Conservation (phyloP, 2,888 invertebrate genomes). For the Parnassius apollo region DNA sequence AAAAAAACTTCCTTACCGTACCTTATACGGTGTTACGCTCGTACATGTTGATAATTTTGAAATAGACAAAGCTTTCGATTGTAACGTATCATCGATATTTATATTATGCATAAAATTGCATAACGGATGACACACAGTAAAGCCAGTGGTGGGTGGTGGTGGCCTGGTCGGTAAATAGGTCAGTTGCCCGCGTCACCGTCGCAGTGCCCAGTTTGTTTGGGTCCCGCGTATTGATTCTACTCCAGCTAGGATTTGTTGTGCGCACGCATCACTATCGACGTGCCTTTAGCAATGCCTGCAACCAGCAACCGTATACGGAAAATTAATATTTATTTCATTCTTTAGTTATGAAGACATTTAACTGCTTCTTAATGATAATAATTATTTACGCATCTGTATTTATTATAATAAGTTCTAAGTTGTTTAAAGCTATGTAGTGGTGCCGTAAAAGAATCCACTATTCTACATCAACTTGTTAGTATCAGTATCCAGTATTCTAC, state of each 20-base stretch:
- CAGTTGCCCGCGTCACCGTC: conserved; percentile 67
- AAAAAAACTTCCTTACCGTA: no score
- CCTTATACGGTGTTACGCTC: no score
- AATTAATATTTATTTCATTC: no score
- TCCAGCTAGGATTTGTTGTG: conserved; percentile 43
- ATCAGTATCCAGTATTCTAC: no score
- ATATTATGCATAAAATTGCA: conserved; percentile 26
- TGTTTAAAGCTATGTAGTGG: no score
- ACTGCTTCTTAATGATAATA: no score
- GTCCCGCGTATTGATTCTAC: conserved; percentile 66
- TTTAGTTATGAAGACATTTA: no score
- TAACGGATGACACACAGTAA: conserved; percentile 31
- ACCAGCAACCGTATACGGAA: conserved; percentile 10
- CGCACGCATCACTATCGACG: conserved; percentile 56
- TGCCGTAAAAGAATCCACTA: no score
- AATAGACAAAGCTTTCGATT: not conserved
- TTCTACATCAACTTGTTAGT: no score
- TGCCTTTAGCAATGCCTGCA: conserved; percentile 42
- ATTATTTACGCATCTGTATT: no score
- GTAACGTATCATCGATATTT: conserved; percentile 11
- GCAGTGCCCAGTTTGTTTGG: conserved; percentile 72
- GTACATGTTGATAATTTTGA: no score
- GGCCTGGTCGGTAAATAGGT: conserved; percentile 61
- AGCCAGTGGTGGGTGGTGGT: conserved; percentile 32
- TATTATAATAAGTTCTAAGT: no score